Evolutionary conservation across 92 coral and sea anemone genomes (phyloP).

Genomic region (Heteractis magnifica): DNA sequence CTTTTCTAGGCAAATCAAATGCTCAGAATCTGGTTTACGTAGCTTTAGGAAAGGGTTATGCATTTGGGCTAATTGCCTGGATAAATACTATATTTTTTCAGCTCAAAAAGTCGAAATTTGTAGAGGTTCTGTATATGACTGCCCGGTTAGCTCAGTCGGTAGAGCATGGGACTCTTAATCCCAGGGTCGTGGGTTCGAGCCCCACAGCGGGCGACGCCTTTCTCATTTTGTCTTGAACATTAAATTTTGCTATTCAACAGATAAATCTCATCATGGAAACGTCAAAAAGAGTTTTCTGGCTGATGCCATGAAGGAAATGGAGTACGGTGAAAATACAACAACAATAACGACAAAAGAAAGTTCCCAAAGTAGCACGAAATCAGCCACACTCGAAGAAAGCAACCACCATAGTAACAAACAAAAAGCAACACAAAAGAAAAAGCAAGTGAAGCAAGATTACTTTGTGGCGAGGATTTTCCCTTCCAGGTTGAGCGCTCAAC

Average conservation of each 20-base stretch:
- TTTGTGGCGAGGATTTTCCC: slow-evolving; percentile 21
- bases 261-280: slow-evolving; percentile 12
- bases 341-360: not conserved
- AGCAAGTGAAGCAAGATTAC: not conserved
- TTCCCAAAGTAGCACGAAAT: not conserved
- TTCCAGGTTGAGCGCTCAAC: not conserved
- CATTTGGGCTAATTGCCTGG: no score
- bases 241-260: not conserved
- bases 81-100: no score
- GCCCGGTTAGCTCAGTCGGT: slow-evolving; percentile 98
- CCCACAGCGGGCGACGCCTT: not conserved
- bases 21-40: no score
- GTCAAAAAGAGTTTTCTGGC: slow-evolving; percentile 72
- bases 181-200: slow-evolving; percentile 2
- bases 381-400: not conserved
- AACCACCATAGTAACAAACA: not conserved
- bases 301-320: slow-evolving; percentile 92
- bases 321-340: slow-evolving; percentile 30
- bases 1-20: no score
- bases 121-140: no score
- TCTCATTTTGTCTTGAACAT: not conserved
- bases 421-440: not conserved
- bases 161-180: slow-evolving; percentile 81
- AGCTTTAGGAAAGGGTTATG: no score
- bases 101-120: no score